Base-by-base conservation (phyloP, 2,888 invertebrate genomes). In the Rhorus exstirpatorius region DNA sequence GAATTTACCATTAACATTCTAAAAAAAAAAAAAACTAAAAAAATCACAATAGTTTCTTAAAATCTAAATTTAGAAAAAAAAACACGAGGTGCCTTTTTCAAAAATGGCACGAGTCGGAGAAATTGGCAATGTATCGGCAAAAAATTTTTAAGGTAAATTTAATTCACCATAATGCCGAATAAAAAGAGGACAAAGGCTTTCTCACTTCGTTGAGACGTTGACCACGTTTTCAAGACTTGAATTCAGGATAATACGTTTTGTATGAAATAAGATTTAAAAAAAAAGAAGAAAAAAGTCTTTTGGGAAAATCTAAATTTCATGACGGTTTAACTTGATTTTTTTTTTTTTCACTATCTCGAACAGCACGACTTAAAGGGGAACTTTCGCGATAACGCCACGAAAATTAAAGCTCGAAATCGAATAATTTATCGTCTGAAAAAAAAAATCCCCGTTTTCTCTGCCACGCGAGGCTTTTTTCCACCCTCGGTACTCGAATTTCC, bases 401-500 rank as follows among this genome's bases (percentile, higher is more conserved):
- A 26, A 4, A 14, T 75, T 63, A 65, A 65, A 75, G 75, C 26
- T 24, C 63, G 44, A 51, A n/a, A 44, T 58, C 17, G 63, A 55
- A 53, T 19, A 3, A 51, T 61, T 19, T 60, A 26, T 21, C 46
- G 10, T 35, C 12, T 31, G 44, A 53, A 3, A 26, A 65, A 65
- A 26, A 49, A 49, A 49, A 38, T n/a, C 26, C 21, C 63, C 7
- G 44, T 55, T 53, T 65, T 51, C 55, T 44, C 19, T 35, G 19
- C 10, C 49, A 24, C 35, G 60, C 14, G 14, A 8, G 10, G 4
- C 31, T 58, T 58, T 67, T 58, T 68, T 74, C 35, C 67, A 68
- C 61, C 72, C 68, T 78, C 31, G 26, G 49, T 21, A 38, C 68
- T 53, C 24, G 63, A 63, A 75, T 70, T 26, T 61, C 70, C 75